A percentile compares a stretch with the other conserved stretches of the same genome.
phyloP scores from a whole-genome alignment of 2,113 vertebrate genomes.

The Vulpes ferrilata region DNA sequence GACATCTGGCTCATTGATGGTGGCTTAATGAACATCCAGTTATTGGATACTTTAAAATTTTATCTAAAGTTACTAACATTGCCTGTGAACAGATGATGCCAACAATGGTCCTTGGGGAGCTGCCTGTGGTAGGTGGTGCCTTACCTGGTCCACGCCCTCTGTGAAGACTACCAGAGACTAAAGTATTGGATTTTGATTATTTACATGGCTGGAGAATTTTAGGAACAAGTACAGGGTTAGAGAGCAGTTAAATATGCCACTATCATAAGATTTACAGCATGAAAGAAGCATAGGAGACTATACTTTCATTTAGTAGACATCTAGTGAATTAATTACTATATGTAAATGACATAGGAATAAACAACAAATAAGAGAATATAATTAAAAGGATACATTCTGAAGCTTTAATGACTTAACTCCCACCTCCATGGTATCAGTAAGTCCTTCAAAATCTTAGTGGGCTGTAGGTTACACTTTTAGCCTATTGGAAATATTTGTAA shows the following conservation, averaged over 20 bases:
- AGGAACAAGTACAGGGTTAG: background rate
- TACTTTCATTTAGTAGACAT: background rate
- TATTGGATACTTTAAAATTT: background rate
- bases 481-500: constrained; percentile 58
- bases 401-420: background rate
- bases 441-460: background rate
- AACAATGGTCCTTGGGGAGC: background rate
- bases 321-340: background rate
- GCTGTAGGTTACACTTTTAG: background rate
- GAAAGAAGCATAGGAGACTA: background rate
- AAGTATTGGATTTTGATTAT: background rate
- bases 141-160: no score
- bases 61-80: background rate
- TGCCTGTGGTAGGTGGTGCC: accelerated
- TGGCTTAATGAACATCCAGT: background rate
- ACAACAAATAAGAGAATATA: background rate
- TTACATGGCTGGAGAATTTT: background rate
- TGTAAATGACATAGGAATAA: background rate
- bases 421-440: background rate
- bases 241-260: background rate
- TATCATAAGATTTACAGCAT: background rate
- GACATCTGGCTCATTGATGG: background rate
- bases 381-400: background rate
- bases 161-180: background rate
- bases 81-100: background rate